phyloP scores from a whole-genome alignment of 2,113 vertebrate species.

The Reinhardtius hippoglossoides region DNA sequence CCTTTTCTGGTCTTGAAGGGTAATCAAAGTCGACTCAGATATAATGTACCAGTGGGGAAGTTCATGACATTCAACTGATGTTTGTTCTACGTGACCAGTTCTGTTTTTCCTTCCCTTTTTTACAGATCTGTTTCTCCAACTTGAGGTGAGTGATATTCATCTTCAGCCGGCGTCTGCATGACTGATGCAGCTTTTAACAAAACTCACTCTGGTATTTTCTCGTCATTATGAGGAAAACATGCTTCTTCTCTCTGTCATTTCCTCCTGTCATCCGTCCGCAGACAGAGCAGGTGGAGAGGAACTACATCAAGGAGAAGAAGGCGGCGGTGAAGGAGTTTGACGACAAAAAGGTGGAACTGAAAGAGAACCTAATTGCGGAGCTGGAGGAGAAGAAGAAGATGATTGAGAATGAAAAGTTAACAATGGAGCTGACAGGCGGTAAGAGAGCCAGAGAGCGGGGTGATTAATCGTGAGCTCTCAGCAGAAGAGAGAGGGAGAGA shows the following conservation, averaged over 20 bases:
- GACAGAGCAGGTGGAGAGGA: conserved; percentile 98
- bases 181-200: neutral
- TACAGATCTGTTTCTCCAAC: conserved; percentile 95
- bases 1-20: neutral
- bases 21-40: neutral
- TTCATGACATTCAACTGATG: neutral
- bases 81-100: neutral
- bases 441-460: conserved; percentile 42
- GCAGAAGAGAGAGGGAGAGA: neutral
- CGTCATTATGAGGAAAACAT: neutral
- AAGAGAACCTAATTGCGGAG: conserved; percentile 96
- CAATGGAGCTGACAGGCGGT: conserved; percentile 99
- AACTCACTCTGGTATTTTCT: neutral
- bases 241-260: neutral
- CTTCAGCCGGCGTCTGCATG: no score
- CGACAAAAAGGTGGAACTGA: conserved; percentile 98
- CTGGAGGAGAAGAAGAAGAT: conserved; percentile 99
- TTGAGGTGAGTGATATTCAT: conserved; percentile 87
- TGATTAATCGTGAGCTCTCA: no score
- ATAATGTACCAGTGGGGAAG: neutral
- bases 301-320: conserved; percentile 98
- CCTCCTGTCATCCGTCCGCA: conserved; percentile 55
- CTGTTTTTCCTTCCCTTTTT: conserved; percentile 60
- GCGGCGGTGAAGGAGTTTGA: conserved; percentile 99
- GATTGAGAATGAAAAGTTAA: conserved; percentile 98